Conservation (phyloP, 2,888 invertebrate species). For the Trisateles emortualis region DNA sequence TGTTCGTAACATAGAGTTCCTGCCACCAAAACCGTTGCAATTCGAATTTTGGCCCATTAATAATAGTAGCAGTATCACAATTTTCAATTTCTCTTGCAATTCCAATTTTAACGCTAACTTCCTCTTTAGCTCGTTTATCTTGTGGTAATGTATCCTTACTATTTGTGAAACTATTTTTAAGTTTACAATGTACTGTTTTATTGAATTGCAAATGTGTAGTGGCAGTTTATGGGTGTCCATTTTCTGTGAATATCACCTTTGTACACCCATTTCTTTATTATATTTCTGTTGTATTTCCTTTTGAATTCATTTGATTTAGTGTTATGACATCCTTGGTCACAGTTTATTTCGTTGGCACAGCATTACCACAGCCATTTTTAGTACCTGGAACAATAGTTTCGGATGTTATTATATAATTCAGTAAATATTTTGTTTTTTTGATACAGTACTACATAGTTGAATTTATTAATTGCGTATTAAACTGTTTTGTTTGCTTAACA, state of each 20-base stretch:
- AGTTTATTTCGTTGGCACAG: conserved; percentile 46
- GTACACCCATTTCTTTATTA: conserved; percentile 76
- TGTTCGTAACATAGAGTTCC: conserved; percentile 91
- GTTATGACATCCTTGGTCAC: conserved; percentile 54
- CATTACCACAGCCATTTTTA: conserved; percentile 44
- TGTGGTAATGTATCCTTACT: conserved; percentile 37
- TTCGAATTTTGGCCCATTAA: conserved; percentile 68
- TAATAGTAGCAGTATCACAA: conserved; percentile 70
- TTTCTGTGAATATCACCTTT: conserved; percentile 82
- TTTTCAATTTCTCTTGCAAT: conserved; percentile 60
- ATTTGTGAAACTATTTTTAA: conserved; percentile 47
- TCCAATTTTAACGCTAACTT: conserved; percentile 53
- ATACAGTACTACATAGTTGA: conserved; percentile 15
- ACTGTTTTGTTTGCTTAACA: too few species aligned
- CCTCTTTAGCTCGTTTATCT: conserved; percentile 43
- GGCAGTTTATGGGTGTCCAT: conserved; percentile 81
- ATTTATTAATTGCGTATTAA: background rate
- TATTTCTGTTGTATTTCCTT: conserved; percentile 45
- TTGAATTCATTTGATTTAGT: conserved; percentile 48
- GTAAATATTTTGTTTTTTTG: conserved; percentile 10
- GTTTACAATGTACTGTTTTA: conserved; percentile 73
- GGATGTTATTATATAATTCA: conserved; percentile 12
- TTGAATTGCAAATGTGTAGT: conserved; percentile 82
- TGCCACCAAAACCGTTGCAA: conserved; percentile 76
- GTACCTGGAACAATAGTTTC: conserved; percentile 67